Conservation (phyloP, 1,140 invertebrate genomes). For the Heliothis subflexa region DNA sequence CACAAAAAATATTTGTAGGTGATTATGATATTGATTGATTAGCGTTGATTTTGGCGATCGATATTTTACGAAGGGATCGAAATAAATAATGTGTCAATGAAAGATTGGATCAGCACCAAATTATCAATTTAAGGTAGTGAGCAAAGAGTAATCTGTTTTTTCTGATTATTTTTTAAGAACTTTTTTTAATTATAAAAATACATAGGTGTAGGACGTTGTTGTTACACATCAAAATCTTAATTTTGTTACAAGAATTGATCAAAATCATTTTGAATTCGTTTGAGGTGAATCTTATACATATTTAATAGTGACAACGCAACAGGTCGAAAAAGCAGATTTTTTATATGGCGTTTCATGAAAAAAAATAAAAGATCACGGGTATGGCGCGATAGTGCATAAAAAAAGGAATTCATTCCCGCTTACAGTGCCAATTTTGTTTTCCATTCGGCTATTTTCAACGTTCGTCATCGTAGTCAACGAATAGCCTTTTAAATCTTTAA, state of each 20-base stretch:
- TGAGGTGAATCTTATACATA: background rate
- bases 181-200: too few species aligned
- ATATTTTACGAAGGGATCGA: background rate
- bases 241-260: background rate
- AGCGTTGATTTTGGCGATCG: slow-evolving; percentile 16
- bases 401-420: slow-evolving; percentile 16
- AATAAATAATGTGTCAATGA: background rate
- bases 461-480: background rate
- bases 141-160: too few species aligned
- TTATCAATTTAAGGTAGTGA: too few species aligned
- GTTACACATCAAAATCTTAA: too few species aligned
- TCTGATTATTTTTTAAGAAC: too few species aligned
- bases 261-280: background rate
- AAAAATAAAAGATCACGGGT: background rate
- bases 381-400: background rate
- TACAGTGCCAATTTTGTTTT: slow-evolving; percentile 21
- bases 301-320: background rate
- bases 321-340: background rate
- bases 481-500: slow-evolving; percentile 17
- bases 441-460: slow-evolving; percentile 14
- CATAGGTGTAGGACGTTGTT: too few species aligned
- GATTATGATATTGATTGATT: slow-evolving; percentile 22
- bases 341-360: background rate
- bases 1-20: slow-evolving; percentile 9
- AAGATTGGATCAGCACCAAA: too few species aligned